Evolutionary conservation across 2,113 vertebrate species (phyloP).

Genomic region (Grallaria varia): DNA sequence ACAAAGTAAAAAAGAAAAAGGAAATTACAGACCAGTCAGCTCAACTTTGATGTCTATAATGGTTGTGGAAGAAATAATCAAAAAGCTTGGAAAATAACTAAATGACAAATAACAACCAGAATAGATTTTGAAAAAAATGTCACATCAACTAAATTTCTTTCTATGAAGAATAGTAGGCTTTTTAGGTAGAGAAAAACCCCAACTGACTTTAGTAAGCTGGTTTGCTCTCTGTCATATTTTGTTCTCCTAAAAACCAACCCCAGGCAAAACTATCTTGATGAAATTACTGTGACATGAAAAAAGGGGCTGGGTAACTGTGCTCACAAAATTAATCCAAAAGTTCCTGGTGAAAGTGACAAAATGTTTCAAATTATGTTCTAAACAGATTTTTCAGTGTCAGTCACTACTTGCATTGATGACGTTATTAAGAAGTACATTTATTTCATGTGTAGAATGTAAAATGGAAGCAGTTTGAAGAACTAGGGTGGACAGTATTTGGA

Average conservation of each 20-base stretch:
- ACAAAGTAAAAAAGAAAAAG: background rate
- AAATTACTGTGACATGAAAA: background rate
- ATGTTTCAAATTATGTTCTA: background rate
- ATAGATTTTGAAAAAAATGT: background rate
- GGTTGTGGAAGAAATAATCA: background rate
- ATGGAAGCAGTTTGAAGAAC: background rate
- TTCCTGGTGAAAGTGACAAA: background rate
- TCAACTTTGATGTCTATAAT: background rate
- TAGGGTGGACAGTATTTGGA: background rate
- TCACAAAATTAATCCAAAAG: background rate
- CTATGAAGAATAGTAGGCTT: background rate
- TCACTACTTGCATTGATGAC: background rate
- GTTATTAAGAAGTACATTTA: background rate
- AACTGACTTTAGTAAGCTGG: background rate
- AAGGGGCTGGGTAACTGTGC: background rate
- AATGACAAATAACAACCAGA: background rate
- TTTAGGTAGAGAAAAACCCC: background rate
- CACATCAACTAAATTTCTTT: background rate
- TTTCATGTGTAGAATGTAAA: background rate
- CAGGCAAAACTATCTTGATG: background rate
- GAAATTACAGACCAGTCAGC: constrained; percentile 27
- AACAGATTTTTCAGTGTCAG: background rate
- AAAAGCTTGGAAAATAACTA: constrained; percentile 1
- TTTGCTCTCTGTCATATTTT: background rate
- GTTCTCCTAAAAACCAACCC: background rate